These are phyloP conservation scores for Notothenia coriiceps DNA, from an alignment of 2,113 vertebrate species.

Conservation along the genomic window DNA sequence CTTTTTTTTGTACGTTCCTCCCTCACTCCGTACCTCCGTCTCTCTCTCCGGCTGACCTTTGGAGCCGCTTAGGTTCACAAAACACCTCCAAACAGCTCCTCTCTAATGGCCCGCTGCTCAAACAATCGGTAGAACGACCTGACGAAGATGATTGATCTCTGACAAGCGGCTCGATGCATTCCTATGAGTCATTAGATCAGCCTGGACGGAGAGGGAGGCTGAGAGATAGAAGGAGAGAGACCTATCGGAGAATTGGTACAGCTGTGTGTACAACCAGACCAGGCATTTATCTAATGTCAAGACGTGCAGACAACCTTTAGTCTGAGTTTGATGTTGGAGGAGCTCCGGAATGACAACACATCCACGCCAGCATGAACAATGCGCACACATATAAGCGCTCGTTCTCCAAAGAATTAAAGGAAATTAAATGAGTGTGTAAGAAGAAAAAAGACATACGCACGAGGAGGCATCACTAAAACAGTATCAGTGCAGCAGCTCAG, in stretches of 20 bases:
- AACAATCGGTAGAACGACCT: slow-evolving; percentile 85
- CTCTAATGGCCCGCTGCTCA: slow-evolving; percentile 87
- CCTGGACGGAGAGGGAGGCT: slow-evolving; percentile 62
- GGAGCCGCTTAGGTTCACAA: slow-evolving; percentile 86
- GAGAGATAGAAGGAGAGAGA: slow-evolving; percentile 68
- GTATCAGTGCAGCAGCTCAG: slow-evolving; percentile 63
- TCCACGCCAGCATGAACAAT: slow-evolving; percentile 19
- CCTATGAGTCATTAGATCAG: slow-evolving; percentile 87
- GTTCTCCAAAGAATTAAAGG: slow-evolving; percentile 21
- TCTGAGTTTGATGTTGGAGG: slow-evolving; percentile 74
- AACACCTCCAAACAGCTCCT: slow-evolving; percentile 87
- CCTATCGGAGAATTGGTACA: slow-evolving; percentile 82
- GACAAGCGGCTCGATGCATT: slow-evolving; percentile 85
- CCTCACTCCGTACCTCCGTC: slow-evolving; percentile 65
- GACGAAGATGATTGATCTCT: slow-evolving; percentile 88
- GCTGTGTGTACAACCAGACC: slow-evolving; percentile 76
- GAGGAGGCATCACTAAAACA: slow-evolving; percentile 43
- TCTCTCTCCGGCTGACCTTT: slow-evolving; percentile 83
- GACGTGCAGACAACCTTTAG: slow-evolving; percentile 82
- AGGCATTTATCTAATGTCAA: slow-evolving; percentile 84
- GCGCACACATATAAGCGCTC: slow-evolving; percentile 4
- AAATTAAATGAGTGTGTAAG: slow-evolving; percentile 48
- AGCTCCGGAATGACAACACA: slow-evolving; percentile 77
- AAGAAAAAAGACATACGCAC: slow-evolving; percentile 29
- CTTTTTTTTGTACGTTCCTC: slow-evolving; percentile 50